Evolutionary conservation across 2,888 invertebrate species (phyloP).

Genomic region (Alitta virens): DNA sequence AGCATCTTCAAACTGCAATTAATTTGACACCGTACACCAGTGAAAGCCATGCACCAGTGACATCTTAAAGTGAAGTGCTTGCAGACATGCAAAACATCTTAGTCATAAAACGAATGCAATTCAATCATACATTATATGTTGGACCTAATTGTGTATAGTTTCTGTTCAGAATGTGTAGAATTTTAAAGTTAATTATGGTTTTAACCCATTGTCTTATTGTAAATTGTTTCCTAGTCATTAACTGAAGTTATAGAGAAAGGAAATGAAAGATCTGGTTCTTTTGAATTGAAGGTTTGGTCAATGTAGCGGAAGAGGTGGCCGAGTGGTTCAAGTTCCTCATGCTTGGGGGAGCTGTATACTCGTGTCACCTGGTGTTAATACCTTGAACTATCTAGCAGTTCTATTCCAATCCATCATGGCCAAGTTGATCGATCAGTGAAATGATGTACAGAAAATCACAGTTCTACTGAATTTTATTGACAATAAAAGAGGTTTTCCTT

Average conservation of each 20-base stretch:
- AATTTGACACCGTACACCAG: neutral
- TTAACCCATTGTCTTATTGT: neutral
- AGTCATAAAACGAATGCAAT: neutral
- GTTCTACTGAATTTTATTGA: neutral
- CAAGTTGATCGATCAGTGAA: neutral
- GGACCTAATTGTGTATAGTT: neutral
- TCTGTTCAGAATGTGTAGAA: neutral
- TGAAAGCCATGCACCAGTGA: neutral
- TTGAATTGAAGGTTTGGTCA: neutral
- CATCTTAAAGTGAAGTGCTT: too few species aligned
- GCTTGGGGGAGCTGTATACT: too few species aligned
- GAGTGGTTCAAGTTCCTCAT: too few species aligned
- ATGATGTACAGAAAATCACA: neutral
- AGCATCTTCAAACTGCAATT: too few species aligned
- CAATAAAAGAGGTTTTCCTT: neutral
- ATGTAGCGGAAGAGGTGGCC: neutral
- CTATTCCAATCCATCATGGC: constrained; percentile 2
- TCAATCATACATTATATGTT: too few species aligned
- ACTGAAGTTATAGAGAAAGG: too few species aligned
- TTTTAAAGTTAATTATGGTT: neutral
- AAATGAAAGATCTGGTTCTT: too few species aligned
- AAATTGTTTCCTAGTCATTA: neutral
- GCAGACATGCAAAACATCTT: neutral
- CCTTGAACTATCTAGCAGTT: too few species aligned
- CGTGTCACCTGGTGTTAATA: neutral